These are phyloP conservation scores for Aelia acuminata DNA, from an alignment of 2,888 invertebrate species.

Conservation along the genomic window DNA sequence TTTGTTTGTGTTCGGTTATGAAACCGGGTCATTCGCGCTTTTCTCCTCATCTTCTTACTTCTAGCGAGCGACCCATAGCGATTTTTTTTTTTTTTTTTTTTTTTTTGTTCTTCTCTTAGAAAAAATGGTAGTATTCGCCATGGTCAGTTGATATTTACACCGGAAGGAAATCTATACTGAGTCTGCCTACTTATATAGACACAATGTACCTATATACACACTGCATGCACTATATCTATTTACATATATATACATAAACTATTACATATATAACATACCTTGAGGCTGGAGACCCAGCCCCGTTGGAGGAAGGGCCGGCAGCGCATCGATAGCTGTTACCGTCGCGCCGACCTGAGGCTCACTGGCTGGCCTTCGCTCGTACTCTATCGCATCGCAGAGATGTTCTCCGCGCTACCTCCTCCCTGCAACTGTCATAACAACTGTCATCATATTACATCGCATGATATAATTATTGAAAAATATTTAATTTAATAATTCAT, in stretches of 20 bases:
- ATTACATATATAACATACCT: not conserved
- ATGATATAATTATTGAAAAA: too few relatives aligned
- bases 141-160: not conserved
- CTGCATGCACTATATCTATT: not conserved
- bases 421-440: too few relatives aligned
- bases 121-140: not conserved
- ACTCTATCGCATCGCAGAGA: not conserved
- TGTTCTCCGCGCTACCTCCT: not conserved
- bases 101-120: too few relatives aligned
- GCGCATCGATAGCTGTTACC: not conserved
- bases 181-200: not conserved
- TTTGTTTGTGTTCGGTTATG: not conserved
- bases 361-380: constrained; percentile 35
- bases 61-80: not conserved
- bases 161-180: not conserved
- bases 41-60: too few relatives aligned
- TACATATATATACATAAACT: too few relatives aligned
- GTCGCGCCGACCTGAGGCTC: not conserved
- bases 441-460: too few relatives aligned
- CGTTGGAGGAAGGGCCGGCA: not conserved
- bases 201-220: not conserved
- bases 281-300: not conserved
- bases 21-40: not conserved
- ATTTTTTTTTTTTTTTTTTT: not conserved
- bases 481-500: too few relatives aligned